Percentiles rank a stretch among this genome's conserved stretches.
These are phyloP conservation scores for Anthopleura sola DNA, from an alignment of 64 coral and sea anemone genomes.

Conservation along the genomic window DNA sequence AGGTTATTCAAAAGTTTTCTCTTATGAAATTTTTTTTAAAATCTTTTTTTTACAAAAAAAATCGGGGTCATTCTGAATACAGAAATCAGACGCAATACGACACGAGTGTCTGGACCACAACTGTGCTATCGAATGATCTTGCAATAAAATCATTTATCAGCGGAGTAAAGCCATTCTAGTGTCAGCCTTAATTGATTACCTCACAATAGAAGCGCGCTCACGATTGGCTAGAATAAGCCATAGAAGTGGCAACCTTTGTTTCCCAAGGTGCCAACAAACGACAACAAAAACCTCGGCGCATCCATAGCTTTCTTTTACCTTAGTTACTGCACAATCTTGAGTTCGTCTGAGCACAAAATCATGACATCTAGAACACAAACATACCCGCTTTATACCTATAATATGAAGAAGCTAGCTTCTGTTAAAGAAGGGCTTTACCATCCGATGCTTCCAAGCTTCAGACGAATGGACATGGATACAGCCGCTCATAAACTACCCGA, in stretches of 20 bases:
- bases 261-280: constrained; percentile 1
- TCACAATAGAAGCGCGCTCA: constrained; percentile 33
- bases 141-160: neutral
- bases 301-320: constrained; percentile 1
- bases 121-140: neutral
- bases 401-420: constrained; percentile 70
- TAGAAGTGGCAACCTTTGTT: constrained; percentile 32
- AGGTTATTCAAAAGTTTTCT: neutral
- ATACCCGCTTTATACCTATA: constrained; percentile 34
- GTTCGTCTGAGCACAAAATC: neutral
- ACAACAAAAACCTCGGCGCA: constrained; percentile 4
- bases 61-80: too few relatives aligned
- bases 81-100: neutral
- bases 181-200: constrained; percentile 38
- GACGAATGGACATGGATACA: constrained; percentile 94
- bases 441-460: constrained; percentile 81
- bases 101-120: neutral
- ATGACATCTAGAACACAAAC: constrained; percentile 39
- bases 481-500: constrained; percentile 88
- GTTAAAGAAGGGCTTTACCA: constrained; percentile 96
- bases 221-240: constrained; percentile 38
- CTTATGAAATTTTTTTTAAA: too few relatives aligned
- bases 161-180: neutral
- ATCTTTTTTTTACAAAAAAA: too few relatives aligned
- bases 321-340: neutral